A percentile compares a stretch with the other conserved stretches of the same genome.
Conservation (phyloP, 2,888 invertebrate species). For the Keiferia lycopersicella region DNA sequence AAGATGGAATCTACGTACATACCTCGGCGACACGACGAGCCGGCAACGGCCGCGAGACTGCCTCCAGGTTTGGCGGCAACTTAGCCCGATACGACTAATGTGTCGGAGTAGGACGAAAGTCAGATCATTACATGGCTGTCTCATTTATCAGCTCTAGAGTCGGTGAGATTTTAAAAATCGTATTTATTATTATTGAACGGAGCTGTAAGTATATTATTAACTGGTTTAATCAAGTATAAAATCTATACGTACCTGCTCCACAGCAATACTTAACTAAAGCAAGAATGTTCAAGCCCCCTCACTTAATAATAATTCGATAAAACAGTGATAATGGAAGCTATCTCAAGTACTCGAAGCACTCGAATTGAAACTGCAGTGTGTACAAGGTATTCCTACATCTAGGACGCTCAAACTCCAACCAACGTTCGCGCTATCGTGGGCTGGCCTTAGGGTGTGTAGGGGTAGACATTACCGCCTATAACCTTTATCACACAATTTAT, state of each 20-base stretch:
- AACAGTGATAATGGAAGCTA: background rate
- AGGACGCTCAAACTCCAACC: constrained; percentile 11
- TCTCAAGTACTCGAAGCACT: constrained; percentile 10
- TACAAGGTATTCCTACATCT: background rate
- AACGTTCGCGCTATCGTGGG: constrained; percentile 14
- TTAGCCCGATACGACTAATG: constrained; percentile 10
- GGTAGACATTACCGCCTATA: background rate
- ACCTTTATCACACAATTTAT: no score
- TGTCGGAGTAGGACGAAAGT: background rate
- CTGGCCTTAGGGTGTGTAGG: background rate
- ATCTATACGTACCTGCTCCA: no score
- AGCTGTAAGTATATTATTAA: no score
- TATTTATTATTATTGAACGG: no score
- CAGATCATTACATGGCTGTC: background rate
- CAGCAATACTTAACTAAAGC: no score
- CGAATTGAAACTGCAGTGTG: constrained; percentile 1
- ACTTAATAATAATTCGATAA: background rate
- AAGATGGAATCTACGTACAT: constrained; percentile 30
- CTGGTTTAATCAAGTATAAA: no score
- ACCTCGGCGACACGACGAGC: constrained; percentile 62
- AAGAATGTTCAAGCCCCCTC: no score
- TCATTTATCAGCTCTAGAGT: background rate
- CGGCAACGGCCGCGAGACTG: constrained; percentile 61
- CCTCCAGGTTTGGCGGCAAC: constrained; percentile 42
- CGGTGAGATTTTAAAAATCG: no score